Evolutionary conservation across 2,797 vertebrate genomes (phyloP).

Genomic region (Gephyroberyx darwinii): DNA sequence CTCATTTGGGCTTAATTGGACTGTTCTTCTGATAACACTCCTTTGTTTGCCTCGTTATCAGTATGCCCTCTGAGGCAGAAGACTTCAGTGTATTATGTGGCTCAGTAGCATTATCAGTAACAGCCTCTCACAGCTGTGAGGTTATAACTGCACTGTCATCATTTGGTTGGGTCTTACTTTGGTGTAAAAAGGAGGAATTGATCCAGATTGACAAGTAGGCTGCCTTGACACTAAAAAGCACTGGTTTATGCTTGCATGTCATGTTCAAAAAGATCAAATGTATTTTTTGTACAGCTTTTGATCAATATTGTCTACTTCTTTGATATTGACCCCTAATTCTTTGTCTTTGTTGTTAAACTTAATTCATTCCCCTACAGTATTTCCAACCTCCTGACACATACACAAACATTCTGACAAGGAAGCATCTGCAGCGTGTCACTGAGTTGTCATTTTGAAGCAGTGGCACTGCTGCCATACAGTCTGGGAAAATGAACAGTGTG

Average conservation of each 20-base stretch:
- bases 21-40: constrained; percentile 38
- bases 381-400: neutral
- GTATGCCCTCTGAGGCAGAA: constrained; percentile 42
- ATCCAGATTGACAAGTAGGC: neutral
- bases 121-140: constrained; percentile 22
- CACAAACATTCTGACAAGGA: constrained; percentile 11
- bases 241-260: neutral
- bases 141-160: neutral
- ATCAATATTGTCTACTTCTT: neutral
- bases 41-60: constrained; percentile 33
- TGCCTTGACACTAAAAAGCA: neutral
- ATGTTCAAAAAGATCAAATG: neutral
- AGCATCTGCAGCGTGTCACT: constrained; percentile 37
- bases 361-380: neutral
- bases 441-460: constrained; percentile 58
- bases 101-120: constrained; percentile 44
- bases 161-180: neutral
- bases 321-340: neutral
- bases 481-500: constrained; percentile 64
- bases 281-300: too few relatives aligned
- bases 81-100: constrained; percentile 44
- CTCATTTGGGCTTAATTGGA: constrained; percentile 60
- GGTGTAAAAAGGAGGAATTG: neutral
- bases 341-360: neutral
- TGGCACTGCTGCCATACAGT: constrained; percentile 1